phyloP scores from a whole-genome alignment of 1,140 invertebrate genomes.

The Anastrepha ludens region DNA sequence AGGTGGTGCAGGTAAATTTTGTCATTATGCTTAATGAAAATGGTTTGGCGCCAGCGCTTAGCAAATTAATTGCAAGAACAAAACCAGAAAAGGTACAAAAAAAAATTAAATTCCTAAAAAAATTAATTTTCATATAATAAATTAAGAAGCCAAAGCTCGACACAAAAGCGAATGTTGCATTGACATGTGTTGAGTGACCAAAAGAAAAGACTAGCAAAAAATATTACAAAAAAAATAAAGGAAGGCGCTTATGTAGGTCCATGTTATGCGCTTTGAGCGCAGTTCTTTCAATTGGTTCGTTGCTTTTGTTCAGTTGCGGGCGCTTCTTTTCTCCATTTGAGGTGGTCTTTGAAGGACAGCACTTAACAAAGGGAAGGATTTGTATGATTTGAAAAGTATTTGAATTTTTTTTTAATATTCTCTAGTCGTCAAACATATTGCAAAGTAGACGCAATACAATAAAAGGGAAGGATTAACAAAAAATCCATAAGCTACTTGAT shows the following conservation, averaged over 20 bases:
- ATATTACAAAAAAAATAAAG: not conserved
- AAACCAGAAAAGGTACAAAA: not conserved
- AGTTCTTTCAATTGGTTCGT: not conserved
- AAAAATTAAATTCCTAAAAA: not conserved
- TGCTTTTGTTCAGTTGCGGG: not conserved
- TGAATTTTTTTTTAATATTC: too few relatives aligned
- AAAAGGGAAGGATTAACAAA: too few relatives aligned
- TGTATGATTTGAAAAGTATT: not conserved
- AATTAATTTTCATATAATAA: not conserved
- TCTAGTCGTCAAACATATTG: too few relatives aligned
- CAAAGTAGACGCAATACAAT: too few relatives aligned
- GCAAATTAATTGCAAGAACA: slow-evolving; percentile 42
- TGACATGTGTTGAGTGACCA: not conserved
- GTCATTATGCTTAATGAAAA: slow-evolving; percentile 42
- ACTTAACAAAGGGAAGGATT: not conserved
- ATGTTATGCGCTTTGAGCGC: not conserved
- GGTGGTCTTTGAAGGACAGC: not conserved
- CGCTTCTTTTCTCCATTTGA: not conserved
- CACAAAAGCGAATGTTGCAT: not conserved
- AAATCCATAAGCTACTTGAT: too few relatives aligned
- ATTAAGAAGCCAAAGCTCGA: not conserved
- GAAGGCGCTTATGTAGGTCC: not conserved
- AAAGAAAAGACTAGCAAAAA: not conserved
- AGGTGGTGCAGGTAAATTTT: not conserved
- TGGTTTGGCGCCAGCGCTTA: slow-evolving; percentile 13